Evolutionary conservation across 1,140 invertebrate genomes (phyloP).

Genomic region (Bombus sibiricus): DNA sequence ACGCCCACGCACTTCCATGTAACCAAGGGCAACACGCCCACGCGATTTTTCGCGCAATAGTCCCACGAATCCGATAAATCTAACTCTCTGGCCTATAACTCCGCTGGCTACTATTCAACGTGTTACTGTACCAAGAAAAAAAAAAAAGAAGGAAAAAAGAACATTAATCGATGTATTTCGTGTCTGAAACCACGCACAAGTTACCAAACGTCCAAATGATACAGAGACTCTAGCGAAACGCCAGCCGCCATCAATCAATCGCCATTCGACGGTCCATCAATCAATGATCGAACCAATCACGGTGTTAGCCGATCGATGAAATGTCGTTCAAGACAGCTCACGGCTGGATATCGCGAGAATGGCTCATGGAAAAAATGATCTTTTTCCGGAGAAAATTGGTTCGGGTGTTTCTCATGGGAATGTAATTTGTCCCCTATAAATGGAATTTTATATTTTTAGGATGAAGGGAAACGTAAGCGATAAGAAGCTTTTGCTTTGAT

Average conservation of each 20-base stretch:
- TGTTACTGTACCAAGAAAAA: too few species aligned
- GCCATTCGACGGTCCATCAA: background rate
- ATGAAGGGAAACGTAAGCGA: background rate
- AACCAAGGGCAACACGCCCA: background rate
- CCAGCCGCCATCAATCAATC: constrained; percentile 8
- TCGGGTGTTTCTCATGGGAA: background rate
- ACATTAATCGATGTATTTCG: background rate
- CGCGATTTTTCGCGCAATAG: background rate
- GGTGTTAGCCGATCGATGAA: background rate
- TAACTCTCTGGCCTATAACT: background rate
- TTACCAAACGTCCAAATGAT: constrained; percentile 9
- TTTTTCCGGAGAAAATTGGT: too few species aligned
- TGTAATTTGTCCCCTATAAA: background rate
- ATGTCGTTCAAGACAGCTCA: background rate
- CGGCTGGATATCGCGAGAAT: background rate
- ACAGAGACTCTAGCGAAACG: background rate
- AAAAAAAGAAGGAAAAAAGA: background rate
- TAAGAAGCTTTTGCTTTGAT: background rate
- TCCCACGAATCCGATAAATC: background rate
- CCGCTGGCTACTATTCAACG: background rate
- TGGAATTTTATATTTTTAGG: background rate
- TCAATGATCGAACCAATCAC: constrained; percentile 17
- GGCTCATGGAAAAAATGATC: background rate
- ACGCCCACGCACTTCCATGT: background rate
- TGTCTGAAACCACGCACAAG: background rate